Percentiles rank a stretch among this genome's conserved stretches.
Conservation (phyloP, 1,140 invertebrate genomes). For the Camponotus floridanus region DNA sequence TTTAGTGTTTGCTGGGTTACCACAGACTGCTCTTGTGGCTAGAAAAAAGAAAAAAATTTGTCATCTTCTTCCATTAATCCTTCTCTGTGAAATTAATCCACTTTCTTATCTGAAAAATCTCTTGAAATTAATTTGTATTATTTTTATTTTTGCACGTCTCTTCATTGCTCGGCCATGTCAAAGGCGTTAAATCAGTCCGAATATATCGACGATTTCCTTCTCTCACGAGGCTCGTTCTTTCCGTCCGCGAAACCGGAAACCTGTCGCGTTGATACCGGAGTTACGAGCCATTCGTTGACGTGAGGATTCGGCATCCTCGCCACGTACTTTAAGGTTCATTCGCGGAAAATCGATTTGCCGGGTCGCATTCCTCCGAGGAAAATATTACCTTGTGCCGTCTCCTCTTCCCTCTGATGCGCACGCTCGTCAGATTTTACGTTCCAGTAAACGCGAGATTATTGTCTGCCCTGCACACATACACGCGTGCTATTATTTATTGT, state of each 20-base stretch:
- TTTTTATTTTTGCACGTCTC: not conserved
- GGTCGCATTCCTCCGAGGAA: constrained; percentile 51
- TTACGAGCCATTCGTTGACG: constrained; percentile 11
- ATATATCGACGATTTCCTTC: constrained; percentile 1
- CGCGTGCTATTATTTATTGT: constrained; percentile 50
- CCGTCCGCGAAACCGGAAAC: constrained; percentile 2
- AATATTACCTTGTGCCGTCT: constrained; percentile 57
- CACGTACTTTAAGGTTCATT: constrained; percentile 61
- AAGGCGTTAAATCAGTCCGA: not conserved
- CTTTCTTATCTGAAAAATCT: not conserved
- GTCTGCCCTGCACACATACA: constrained; percentile 44
- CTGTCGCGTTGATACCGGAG: constrained; percentile 42
- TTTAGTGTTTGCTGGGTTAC: no score
- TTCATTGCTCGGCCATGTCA: not conserved
- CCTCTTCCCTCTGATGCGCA: constrained; percentile 47
- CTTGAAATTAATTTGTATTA: not conserved
- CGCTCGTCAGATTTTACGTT: constrained; percentile 63
- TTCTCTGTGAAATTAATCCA: not conserved
- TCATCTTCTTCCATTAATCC: not conserved
- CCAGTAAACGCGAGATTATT: constrained; percentile 63
- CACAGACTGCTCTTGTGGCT: not conserved
- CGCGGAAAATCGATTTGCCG: constrained; percentile 58
- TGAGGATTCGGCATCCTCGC: constrained; percentile 42
- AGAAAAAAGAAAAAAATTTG: not conserved
- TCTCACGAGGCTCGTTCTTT: constrained; percentile 15